Conservation (phyloP, 2,113 vertebrate genomes). For the Columba janthina region DNA sequence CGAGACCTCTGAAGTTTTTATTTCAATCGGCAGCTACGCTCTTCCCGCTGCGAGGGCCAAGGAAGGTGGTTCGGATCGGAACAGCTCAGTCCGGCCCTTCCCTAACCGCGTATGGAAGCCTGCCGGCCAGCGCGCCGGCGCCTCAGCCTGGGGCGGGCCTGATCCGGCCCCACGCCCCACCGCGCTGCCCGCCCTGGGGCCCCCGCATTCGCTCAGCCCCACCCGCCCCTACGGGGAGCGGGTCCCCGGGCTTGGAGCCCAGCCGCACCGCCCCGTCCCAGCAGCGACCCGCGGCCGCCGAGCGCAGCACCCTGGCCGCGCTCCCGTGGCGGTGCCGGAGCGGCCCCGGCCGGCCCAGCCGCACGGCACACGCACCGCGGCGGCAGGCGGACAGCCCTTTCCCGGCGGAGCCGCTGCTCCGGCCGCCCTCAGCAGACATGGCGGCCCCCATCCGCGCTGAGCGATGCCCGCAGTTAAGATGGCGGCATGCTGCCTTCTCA, state of each 20-base stretch:
- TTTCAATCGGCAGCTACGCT: not conserved
- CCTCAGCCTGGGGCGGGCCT: not conserved
- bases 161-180: too few species aligned
- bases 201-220: not conserved
- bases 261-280: not conserved
- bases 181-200: too few species aligned
- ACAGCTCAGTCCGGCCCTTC: rapidly evolving
- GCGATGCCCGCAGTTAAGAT: not conserved
- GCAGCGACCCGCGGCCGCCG: not conserved
- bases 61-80: too few species aligned
- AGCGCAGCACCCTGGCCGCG: too few species aligned
- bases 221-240: not conserved
- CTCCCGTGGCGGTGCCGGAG: not conserved
- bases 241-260: not conserved
- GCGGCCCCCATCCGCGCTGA: rapidly evolving
- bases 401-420: too few species aligned
- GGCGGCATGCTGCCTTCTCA: not conserved
- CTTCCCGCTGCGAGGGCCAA: rapidly evolving
- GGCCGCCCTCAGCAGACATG: not conserved
- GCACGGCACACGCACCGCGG: too few species aligned
- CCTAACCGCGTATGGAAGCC: rapidly evolving
- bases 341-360: not conserved
- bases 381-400: rapidly evolving
- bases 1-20: not conserved
- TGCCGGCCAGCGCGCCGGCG: rapidly evolving